Evolutionary conservation across 2,888 invertebrate genomes (phyloP), one percentile per base, ranked within the genome.

Genomic region (Pycnomerus fuliginosus): DNA sequence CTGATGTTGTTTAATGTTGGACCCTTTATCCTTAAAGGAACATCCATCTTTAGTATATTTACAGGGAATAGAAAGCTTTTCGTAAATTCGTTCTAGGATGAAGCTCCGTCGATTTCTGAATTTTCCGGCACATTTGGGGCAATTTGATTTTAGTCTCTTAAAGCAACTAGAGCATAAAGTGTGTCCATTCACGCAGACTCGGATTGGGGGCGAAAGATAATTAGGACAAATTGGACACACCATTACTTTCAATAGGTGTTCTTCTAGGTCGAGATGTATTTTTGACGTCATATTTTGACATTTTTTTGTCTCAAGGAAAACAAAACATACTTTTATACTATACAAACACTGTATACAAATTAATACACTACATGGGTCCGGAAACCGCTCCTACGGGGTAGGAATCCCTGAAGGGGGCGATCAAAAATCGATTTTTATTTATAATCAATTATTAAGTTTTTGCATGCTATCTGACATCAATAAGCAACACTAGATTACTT

Each of bases 151-250:
- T 12, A 13, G 8, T 34, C 13, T 17, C 17, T 22, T 13, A 32
- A 16, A 42, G 16, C 42, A 42, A 35, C 14, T 15, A 16, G 35
- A 30, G 23, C 42, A 42, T 30, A 35, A 35, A 30, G 32, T 35
- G 30, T 42, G 42, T 3, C 42, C 42, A 11, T 42, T 42, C 8
- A 35, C 29, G 30, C 42, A 42, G 14, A 42, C 42, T 22, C 27
- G 29, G 16, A 42, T 42, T 1, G 42, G 42, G 3, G 42, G 42
- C 11, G 29, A 42, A 12, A 42, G 29, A 35, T 35, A 35, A 5
- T 24, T 17, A 7, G 29, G 24, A 28, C 42, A 42, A 30, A 24
- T 27, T 20, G 33, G 33, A 15, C 41, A 41, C 13, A 28, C 5
- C 5, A n/a, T n/a, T n/a, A n/a, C n/a, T n/a, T n/a, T n/a, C n/a